phyloP scores from a whole-genome alignment of 2,797 vertebrate genomes.

The Rhinella marina region DNA sequence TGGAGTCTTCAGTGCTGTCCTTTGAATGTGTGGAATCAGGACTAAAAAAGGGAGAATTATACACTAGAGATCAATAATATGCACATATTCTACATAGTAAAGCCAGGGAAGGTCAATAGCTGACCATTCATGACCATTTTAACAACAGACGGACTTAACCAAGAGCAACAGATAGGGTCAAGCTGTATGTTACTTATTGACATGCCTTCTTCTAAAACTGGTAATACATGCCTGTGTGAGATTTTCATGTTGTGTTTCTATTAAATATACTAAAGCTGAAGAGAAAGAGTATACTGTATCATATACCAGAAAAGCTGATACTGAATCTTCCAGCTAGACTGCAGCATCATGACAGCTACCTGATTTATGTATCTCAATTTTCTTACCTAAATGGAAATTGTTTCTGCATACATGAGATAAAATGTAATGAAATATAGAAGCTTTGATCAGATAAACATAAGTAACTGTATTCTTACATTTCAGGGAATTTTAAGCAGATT shows the following conservation, averaged over 20 bases:
- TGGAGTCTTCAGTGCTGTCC: too few relatives aligned
- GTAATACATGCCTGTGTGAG: not conserved
- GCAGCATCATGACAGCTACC: conserved; percentile 40
- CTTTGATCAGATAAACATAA: conserved; percentile 60
- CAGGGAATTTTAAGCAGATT: conserved; percentile 45
- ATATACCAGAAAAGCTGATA: conserved; percentile 10
- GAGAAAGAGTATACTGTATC: not conserved
- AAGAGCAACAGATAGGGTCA: too few relatives aligned
- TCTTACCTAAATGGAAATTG: conserved; percentile 54
- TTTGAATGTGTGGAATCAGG: too few relatives aligned
- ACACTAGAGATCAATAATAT: too few relatives aligned
- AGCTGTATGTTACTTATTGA: too few relatives aligned
- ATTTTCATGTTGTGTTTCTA: not conserved
- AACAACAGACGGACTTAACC: too few relatives aligned
- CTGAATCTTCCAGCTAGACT: not conserved
- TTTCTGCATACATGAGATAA: conserved; percentile 58
- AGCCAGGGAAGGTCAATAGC: too few relatives aligned
- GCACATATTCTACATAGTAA: too few relatives aligned
- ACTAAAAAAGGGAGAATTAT: too few relatives aligned
- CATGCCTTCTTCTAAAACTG: too few relatives aligned
- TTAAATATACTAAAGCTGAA: not conserved
- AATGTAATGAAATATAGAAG: conserved; percentile 56
- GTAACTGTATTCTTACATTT: conserved; percentile 51
- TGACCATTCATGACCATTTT: too few relatives aligned
- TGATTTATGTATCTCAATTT: conserved; percentile 54